Conservation (phyloP, 1,140 invertebrate species). For the Atta colombica region DNA sequence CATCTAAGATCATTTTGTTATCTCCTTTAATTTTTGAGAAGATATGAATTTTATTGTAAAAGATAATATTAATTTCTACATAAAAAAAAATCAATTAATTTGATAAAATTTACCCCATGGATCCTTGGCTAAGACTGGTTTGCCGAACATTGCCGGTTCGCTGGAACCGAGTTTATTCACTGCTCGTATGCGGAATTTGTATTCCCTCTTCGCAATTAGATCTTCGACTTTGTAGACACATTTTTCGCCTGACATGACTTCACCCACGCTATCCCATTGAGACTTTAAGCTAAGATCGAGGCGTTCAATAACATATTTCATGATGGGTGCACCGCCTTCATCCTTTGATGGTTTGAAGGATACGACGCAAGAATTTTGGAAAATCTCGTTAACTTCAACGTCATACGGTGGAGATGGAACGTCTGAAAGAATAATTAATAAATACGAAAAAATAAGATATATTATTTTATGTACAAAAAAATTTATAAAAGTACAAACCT, state of each 20-base stretch:
- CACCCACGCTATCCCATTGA: constrained; percentile 94
- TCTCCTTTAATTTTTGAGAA: background rate
- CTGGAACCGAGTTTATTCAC: constrained; percentile 96
- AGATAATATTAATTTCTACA: background rate
- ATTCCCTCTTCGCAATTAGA: constrained; percentile 94
- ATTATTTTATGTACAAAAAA: background rate
- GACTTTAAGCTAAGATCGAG: constrained; percentile 96
- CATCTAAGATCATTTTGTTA: background rate
- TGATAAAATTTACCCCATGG: constrained; percentile 93
- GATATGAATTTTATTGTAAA: background rate
- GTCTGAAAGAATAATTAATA: constrained; percentile 84
- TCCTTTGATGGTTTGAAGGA: constrained; percentile 97
- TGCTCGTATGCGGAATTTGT: constrained; percentile 98
- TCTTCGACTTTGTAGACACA: constrained; percentile 95
- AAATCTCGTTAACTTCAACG: constrained; percentile 96
- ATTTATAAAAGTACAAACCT: constrained; percentile 83
- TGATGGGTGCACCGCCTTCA: constrained; percentile 96
- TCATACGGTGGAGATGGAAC: constrained; percentile 95
- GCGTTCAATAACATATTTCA: constrained; percentile 97
- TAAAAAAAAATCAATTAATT: constrained; percentile 20
- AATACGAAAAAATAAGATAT: background rate
- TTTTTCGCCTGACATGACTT: constrained; percentile 89
- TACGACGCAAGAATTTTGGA: constrained; percentile 96
- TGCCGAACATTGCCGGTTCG: constrained; percentile 95
- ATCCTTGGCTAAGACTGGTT: constrained; percentile 97